Evolutionary conservation across 2,113 vertebrate species (phyloP).

Genomic region (Micromys minutus): DNA sequence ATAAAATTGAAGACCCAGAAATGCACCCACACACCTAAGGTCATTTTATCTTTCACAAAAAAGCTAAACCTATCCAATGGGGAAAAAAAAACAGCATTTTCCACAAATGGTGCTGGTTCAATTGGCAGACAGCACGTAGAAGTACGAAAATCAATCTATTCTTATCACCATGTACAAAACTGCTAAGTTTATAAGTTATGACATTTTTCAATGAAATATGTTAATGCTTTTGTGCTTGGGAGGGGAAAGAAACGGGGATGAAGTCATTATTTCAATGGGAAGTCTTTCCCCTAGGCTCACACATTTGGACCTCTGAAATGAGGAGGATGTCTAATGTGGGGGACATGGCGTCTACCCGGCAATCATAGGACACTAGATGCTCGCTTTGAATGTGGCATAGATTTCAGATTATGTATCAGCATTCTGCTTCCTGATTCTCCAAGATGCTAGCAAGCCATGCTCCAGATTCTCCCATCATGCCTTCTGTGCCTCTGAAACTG

Average conservation of each 20-base stretch:
- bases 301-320: not conserved
- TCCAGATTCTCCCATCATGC: not conserved
- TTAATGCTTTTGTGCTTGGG: not conserved
- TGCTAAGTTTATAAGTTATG: not conserved
- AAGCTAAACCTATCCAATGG: too few species aligned
- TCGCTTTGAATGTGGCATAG: not conserved
- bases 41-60: too few species aligned
- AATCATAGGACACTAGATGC: not conserved
- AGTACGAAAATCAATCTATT: too few species aligned
- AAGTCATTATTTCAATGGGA: not conserved
- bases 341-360: not conserved
- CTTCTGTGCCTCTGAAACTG: not conserved
- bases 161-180: too few species aligned
- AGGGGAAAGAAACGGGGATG: not conserved
- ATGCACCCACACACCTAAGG: too few species aligned
- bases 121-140: too few species aligned
- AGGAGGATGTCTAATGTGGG: not conserved
- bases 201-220: conserved; percentile 30
- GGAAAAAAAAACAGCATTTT: too few species aligned
- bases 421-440: not conserved
- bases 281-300: not conserved
- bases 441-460: not conserved
- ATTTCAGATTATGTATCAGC: not conserved
- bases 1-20: too few species aligned
- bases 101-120: too few species aligned